Percentiles rank a stretch among this genome's conserved stretches.
Evolutionary conservation across 1,140 invertebrate genomes (phyloP).

Genomic region (Akabosia matsudoensis): DNA sequence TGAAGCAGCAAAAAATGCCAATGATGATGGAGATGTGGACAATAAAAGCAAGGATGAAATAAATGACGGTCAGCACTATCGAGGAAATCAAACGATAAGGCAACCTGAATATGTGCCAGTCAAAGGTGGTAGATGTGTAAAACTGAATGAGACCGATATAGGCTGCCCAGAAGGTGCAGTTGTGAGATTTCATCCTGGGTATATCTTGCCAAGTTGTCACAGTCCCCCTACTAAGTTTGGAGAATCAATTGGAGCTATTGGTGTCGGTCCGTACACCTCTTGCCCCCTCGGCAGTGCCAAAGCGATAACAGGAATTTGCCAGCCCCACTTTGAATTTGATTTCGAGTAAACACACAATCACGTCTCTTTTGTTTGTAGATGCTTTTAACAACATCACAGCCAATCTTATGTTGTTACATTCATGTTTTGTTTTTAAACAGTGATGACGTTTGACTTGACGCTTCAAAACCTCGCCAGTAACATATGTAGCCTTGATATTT

Average conservation of each 20-base stretch:
- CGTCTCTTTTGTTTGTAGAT: not conserved
- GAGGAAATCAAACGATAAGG: not conserved
- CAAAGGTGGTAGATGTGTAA: slow-evolving; percentile 23
- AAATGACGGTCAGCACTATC: not conserved
- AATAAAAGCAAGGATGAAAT: slow-evolving; percentile 1
- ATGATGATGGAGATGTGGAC: slow-evolving; percentile 20
- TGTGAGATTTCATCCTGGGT: not conserved
- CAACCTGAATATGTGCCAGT: not conserved
- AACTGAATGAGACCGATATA: not conserved
- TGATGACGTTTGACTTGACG: no score
- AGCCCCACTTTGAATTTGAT: slow-evolving; percentile 9
- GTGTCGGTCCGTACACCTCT: not conserved
- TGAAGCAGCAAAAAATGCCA: not conserved
- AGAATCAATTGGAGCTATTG: not conserved
- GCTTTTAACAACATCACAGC: not conserved
- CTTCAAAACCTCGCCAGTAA: no score
- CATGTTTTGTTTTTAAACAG: no score
- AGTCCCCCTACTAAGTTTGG: not conserved
- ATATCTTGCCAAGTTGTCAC: slow-evolving; percentile 16
- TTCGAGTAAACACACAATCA: slow-evolving; percentile 14
- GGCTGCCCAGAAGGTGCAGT: slow-evolving; percentile 15
- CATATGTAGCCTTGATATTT: no score
- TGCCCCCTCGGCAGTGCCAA: slow-evolving; percentile 20
- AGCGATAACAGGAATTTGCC: not conserved
- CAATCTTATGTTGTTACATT: no score